These are phyloP conservation scores for Pseudococcus longispinus DNA, from an alignment of 2,888 invertebrate species.

Conservation along the genomic window DNA sequence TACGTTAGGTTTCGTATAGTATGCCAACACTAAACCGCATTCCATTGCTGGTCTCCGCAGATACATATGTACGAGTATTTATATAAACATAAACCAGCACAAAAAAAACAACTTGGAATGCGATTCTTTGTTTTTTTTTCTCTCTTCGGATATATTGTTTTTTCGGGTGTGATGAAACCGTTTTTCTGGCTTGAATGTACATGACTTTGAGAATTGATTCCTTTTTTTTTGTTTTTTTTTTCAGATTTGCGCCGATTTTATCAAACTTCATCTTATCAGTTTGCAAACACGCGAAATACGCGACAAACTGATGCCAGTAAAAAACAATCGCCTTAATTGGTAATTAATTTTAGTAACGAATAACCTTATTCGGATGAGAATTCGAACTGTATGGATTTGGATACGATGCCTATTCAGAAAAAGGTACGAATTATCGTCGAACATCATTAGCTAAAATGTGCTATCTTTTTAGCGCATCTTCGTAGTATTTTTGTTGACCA, in stretches of 20 bases:
- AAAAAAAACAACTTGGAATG: slow-evolving; percentile 43
- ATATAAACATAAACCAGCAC: slow-evolving; percentile 38
- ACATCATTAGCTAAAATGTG: not conserved
- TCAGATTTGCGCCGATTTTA: not conserved
- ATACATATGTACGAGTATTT: slow-evolving; percentile 31
- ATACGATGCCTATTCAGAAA: no score
- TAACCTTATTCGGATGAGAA: not conserved
- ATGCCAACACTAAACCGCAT: slow-evolving; percentile 36
- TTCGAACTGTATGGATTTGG: not conserved
- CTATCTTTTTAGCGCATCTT: no score
- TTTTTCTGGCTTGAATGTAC: not conserved
- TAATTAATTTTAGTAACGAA: not conserved
- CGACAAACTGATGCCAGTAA: slow-evolving; percentile 19
- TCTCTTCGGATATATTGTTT: not conserved
- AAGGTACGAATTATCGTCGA: no score
- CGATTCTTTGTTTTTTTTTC: slow-evolving; percentile 33
- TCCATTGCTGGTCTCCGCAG: slow-evolving; percentile 25
- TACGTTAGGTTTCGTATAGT: not conserved
- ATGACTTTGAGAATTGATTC: slow-evolving; percentile 2
- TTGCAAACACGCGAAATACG: not conserved
- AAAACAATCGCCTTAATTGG: slow-evolving; percentile 25
- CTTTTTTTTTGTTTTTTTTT: not conserved
- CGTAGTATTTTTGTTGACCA: not conserved
- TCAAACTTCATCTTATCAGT: not conserved
- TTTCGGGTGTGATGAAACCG: slow-evolving; percentile 7